phyloP scores from a whole-genome alignment of 2,888 invertebrate species.

The Quadroppia sp. region DNA sequence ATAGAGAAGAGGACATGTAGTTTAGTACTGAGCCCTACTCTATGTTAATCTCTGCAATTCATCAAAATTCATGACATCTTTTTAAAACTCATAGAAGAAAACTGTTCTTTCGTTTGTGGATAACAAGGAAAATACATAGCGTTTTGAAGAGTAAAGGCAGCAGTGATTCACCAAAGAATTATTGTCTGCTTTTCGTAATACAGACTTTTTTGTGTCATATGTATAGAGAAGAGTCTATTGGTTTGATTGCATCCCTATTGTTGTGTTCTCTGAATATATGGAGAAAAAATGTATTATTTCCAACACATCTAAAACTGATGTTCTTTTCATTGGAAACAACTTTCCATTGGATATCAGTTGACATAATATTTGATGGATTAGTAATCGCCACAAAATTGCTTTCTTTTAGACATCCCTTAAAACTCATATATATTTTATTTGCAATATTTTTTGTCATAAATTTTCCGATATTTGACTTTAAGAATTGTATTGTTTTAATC shows the following conservation, averaged over 20 bases:
- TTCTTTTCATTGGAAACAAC: background rate
- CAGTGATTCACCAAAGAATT: background rate
- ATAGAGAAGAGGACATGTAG: background rate
- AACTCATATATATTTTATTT: background rate
- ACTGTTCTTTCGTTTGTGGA: background rate
- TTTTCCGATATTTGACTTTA: too few species aligned
- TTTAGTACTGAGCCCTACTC: background rate
- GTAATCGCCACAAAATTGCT: background rate
- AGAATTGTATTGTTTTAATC: too few species aligned
- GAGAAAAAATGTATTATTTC: background rate
- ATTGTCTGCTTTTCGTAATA: background rate
- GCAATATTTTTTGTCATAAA: too few species aligned
- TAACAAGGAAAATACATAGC: background rate
- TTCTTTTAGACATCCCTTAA: background rate
- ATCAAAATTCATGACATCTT: slow-evolving; percentile 5
- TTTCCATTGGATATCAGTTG: background rate
- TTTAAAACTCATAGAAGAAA: background rate
- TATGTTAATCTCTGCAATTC: background rate
- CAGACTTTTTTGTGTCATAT: background rate
- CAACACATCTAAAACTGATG: background rate
- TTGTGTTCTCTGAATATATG: background rate
- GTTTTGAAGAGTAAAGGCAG: background rate
- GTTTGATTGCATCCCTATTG: background rate
- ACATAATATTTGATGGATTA: background rate
- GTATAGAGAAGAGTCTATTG: background rate